Evolutionary conservation across 2,797 vertebrate genomes (phyloP), one percentile per base, ranked within the genome.

Genomic region (Sebastes cheni): DNA sequence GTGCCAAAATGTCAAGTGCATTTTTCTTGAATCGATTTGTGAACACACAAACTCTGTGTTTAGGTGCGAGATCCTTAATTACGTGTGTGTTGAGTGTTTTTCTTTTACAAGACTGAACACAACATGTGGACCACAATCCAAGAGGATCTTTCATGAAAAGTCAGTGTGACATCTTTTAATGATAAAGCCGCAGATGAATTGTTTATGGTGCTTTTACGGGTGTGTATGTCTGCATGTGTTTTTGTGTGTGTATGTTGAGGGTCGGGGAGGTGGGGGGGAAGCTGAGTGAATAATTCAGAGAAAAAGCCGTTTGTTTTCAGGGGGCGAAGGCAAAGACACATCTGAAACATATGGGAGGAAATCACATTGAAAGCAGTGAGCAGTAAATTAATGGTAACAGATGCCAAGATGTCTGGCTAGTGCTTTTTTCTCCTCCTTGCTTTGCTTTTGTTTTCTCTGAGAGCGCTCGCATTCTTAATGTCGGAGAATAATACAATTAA

Each of bases 331-430:
- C 95, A 96, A 95, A 96, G 96, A 95, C 95, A 94, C 94, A 96
- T 92, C 90, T 92, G 91, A 96, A 96, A 95, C 95, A 97, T 95
- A 95, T 95, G 95, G 96, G 88, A 91, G 90, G 91, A 91, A 95
- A 94, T 93, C 93, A 91, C 95, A 93, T 70, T 95, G 95, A 94
- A 97, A 96, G 89, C 95, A 95, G 77, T 92, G 93, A 88, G 97
- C 97, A 96, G 96, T 97, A 97, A 96, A 96, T 96, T 96, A 96
- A 93, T 81, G 92, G 93, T 95, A 91, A 87, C 85, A 96, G 95
- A 96, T 96, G 96, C 94, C 94, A 77, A 93, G 88, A 92, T 95
- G 96, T 97, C 96, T 97, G 96, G 88, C 92, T 94, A 88, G 88
- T 92, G 88, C 80, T 83, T 89, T 91, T 85, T 86, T 83, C 67